Evolutionary conservation across 2,797 vertebrate species (phyloP).

Genomic region (Hemitrygon akajei): DNA sequence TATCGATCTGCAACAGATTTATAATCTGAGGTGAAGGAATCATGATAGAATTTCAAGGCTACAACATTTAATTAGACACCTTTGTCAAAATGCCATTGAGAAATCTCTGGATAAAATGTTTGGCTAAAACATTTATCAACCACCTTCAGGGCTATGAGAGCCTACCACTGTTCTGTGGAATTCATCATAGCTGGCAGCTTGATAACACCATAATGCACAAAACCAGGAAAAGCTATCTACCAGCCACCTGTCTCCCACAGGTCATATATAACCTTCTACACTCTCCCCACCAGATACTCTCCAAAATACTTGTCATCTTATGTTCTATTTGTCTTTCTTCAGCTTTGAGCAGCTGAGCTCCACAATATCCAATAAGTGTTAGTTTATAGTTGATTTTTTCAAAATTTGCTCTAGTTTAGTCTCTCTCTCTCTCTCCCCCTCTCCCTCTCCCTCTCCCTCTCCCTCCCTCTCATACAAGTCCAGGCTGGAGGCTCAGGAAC

Average conservation of each 20-base stretch:
- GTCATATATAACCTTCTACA: background rate
- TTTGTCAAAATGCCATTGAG: background rate
- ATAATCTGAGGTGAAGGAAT: background rate
- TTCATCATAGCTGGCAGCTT: background rate
- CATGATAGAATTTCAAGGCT: background rate
- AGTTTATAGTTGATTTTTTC: too few species aligned
- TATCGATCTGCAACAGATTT: background rate
- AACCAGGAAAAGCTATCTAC: background rate
- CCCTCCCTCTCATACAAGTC: too few species aligned
- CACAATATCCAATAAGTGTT: background rate
- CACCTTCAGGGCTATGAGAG: background rate
- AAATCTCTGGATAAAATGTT: background rate
- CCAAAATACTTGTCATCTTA: background rate
- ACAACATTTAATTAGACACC: background rate
- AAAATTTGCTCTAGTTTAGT: too few species aligned
- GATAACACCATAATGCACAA: background rate
- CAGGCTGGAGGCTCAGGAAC: too few species aligned
- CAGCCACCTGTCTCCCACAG: background rate
- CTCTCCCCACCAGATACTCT: background rate
- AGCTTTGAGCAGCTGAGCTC: background rate
- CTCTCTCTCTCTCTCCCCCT: too few species aligned
- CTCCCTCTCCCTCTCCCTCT: too few species aligned
- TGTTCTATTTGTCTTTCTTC: background rate
- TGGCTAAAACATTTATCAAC: background rate
- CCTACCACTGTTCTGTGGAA: background rate